Evolutionary conservation across 2,797 vertebrate species (phyloP).

Genomic region (Poecilia velifera): DNA sequence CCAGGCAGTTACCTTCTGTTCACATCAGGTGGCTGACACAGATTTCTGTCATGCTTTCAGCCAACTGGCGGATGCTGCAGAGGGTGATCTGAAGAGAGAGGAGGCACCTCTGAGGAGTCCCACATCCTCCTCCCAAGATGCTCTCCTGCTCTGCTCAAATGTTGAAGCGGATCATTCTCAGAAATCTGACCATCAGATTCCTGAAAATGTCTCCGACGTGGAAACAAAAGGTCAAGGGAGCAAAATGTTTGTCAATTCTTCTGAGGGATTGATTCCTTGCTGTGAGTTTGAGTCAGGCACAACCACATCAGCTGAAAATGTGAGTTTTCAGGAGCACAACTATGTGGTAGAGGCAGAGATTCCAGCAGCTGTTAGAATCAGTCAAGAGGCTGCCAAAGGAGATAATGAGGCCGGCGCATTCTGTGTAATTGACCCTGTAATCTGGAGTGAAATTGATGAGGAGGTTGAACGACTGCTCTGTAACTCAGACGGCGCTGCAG

Average conservation of each 20-base stretch:
- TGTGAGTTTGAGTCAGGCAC: slow-evolving; percentile 38
- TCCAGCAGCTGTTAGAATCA: slow-evolving; percentile 47
- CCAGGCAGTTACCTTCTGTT: slow-evolving; percentile 21
- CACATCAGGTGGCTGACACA: slow-evolving; percentile 27
- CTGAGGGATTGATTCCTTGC: slow-evolving; percentile 39
- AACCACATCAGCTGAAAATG: slow-evolving; percentile 38
- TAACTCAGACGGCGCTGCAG: slow-evolving; percentile 45
- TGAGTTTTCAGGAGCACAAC: slow-evolving; percentile 39
- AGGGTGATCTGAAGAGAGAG: slow-evolving; percentile 48
- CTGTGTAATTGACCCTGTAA: slow-evolving; percentile 70
- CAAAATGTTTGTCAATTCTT: slow-evolving; percentile 26
- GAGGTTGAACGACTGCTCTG: slow-evolving; percentile 38
- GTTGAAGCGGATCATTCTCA: slow-evolving; percentile 33
- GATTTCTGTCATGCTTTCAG: slow-evolving; percentile 24
- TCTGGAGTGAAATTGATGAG: slow-evolving; percentile 60
- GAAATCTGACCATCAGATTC: slow-evolving; percentile 42
- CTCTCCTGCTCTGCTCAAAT: slow-evolving; percentile 36
- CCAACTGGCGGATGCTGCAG: slow-evolving; percentile 47
- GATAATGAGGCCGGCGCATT: slow-evolving; percentile 63
- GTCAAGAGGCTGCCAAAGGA: slow-evolving; percentile 63
- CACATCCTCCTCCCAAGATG: slow-evolving; percentile 27
- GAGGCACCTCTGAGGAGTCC: slow-evolving; percentile 11
- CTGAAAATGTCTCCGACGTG: slow-evolving; percentile 39
- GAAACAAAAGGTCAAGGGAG: slow-evolving; percentile 50
- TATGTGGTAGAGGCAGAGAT: slow-evolving; percentile 49